Conservation (phyloP, 2,113 vertebrate genomes). For the Lagenorhynchus albirostris region DNA sequence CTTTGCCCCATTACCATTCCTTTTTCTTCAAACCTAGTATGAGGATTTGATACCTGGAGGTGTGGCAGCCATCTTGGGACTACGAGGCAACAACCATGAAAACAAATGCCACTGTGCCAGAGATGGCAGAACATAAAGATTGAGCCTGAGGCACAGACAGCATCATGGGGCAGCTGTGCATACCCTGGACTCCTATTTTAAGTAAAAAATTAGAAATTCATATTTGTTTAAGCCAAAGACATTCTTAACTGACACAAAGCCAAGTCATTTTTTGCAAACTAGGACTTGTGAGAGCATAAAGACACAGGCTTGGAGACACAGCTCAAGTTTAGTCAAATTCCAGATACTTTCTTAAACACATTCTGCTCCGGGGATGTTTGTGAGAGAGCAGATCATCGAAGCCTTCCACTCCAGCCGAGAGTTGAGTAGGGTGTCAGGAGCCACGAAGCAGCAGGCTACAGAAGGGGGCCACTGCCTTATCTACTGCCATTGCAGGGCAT, state of each 20-base stretch:
- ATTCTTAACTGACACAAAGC: constrained; percentile 11
- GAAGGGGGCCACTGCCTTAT: neutral
- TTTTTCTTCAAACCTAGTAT: neutral
- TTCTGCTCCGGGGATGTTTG: neutral
- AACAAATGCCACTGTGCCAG: neutral
- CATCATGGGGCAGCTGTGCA: neutral
- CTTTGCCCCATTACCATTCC: neutral
- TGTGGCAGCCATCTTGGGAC: neutral
- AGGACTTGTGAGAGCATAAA: neutral
- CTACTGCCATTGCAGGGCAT: accelerated
- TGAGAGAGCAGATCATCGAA: neutral
- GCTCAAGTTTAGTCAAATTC: neutral
- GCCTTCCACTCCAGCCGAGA: neutral
- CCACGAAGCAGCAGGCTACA: neutral
- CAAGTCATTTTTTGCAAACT: neutral
- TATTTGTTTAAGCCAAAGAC: constrained; percentile 7
- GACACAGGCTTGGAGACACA: neutral
- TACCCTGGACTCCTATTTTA: neutral
- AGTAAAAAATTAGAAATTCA: neutral
- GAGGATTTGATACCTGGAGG: neutral
- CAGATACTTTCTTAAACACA: neutral
- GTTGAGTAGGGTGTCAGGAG: neutral
- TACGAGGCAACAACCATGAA: neutral
- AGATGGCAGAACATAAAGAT: neutral
- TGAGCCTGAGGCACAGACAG: neutral